These are phyloP conservation scores for Drosophila pegasa DNA, from an alignment of 2,888 invertebrate genomes.

Conservation along the genomic window DNA sequence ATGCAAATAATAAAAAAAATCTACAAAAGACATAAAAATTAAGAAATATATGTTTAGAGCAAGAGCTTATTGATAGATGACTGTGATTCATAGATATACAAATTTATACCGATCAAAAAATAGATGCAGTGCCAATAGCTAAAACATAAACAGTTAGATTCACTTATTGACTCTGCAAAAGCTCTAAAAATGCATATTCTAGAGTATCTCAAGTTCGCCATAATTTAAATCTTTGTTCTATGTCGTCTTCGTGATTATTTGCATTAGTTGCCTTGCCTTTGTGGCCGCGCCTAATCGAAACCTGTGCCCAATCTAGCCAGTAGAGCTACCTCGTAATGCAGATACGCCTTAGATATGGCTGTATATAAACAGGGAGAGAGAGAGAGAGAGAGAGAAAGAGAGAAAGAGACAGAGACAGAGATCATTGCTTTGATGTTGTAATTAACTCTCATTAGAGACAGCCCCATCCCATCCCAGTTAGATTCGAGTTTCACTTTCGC, in stretches of 20 bases:
- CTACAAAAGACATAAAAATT: no score
- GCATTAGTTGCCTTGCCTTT: slow-evolving; percentile 46
- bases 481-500: slow-evolving; percentile 72
- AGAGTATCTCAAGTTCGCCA: slow-evolving; percentile 16
- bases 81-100: no score
- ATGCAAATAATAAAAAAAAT: no score
- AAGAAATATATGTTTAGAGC: no score
- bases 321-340: slow-evolving; percentile 26
- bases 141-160: not conserved
- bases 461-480: slow-evolving; percentile 26
- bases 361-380: slow-evolving; percentile 26
- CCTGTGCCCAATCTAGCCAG: slow-evolving; percentile 60
- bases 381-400: not conserved
- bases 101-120: no score
- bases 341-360: slow-evolving; percentile 46
- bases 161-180: no score
- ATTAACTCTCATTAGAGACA: slow-evolving; percentile 79
- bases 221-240: not conserved
- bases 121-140: not conserved
- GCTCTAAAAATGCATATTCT: no score
- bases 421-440: slow-evolving; percentile 72
- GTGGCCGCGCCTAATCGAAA: slow-evolving; percentile 75
- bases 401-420: not conserved
- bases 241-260: slow-evolving; percentile 14
- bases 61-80: no score